Conservation (phyloP, 2,113 vertebrate species). For the Semnornis frantzii region DNA sequence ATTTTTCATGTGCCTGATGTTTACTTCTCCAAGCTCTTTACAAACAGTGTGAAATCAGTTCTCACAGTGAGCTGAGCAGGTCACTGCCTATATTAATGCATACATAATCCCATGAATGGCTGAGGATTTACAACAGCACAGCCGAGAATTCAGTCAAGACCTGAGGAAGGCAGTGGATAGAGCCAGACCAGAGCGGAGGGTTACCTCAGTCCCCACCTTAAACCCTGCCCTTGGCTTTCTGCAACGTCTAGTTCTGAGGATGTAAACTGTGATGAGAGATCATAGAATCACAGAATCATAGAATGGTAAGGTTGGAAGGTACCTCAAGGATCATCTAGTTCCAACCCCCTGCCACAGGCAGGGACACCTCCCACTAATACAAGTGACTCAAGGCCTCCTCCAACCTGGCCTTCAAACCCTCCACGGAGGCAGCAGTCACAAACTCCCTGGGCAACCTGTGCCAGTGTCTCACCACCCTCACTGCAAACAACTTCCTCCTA, state of each 20-base stretch:
- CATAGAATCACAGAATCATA: no score
- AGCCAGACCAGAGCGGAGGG: not conserved
- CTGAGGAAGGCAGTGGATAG: not conserved
- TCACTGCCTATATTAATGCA: not conserved
- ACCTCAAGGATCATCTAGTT: no score
- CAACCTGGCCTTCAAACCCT: no score
- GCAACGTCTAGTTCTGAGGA: accelerated
- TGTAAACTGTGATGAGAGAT: not conserved
- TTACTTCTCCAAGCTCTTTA: not conserved
- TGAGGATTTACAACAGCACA: not conserved
- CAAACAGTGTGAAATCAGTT: not conserved
- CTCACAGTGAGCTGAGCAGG: not conserved
- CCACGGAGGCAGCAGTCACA: no score
- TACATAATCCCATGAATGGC: not conserved
- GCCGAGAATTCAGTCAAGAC: not conserved
- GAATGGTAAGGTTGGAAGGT: no score
- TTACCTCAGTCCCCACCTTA: not conserved
- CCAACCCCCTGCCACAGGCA: no score
- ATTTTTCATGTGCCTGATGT: not conserved
- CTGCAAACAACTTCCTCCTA: no score
- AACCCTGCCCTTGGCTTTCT: not conserved
- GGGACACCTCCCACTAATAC: no score
- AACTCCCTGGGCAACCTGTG: no score
- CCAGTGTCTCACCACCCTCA: no score
- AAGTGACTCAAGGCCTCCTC: no score